Evolutionary conservation across 2,113 vertebrate species (phyloP), one percentile per base, ranked within the genome.

Genomic region (Desmodus rotundus): DNA sequence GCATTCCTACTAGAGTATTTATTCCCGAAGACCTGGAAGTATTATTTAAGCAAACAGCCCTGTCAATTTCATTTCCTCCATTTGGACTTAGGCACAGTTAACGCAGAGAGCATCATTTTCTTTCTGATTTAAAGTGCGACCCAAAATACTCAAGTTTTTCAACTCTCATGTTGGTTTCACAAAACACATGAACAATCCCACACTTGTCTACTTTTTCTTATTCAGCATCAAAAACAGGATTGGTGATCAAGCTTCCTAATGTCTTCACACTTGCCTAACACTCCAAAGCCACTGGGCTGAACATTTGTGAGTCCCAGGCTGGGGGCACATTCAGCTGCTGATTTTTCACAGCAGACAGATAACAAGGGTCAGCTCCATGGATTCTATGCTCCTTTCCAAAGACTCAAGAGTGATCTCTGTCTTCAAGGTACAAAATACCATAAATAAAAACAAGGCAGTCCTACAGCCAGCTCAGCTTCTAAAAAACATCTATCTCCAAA

Each of bases 1-100:
- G 41, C 83, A 92, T 93, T 97, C 72, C 58, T 93, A 90, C 96
- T 16, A 77, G 9, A 24, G 26, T 89, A 72, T 96, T 94, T 81
- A 85, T 97, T 95, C 54, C 41, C 17, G 17, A 94, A 96, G 56
- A 88, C 70, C 70, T 92, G 93, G 96, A 97, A 88, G 56, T 67
- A 92, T 83, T 96, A 91, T 33, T 97, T 96, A 67, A 82, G 58
- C 80, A 96, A 90, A 95, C 81, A 36, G 90, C 80, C 82, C 65
- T 41, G 52, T 36, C 94, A 95, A 72, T 54, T 92, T 93, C 38
- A 43, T 33, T 43, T 89, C 73, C 50, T 74, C 80, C 85, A 89
- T 67, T 96, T 67, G 61, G 4, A 93, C 52, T 74, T 50, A 22
- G 43, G 56, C 43, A 83, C 3, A 22, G 45, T 50, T 65, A 97